Percentiles rank a stretch among this genome's conserved stretches.
Evolutionary conservation across 2,888 invertebrate species (phyloP).

Genomic region (Cantharis flavilabris): DNA sequence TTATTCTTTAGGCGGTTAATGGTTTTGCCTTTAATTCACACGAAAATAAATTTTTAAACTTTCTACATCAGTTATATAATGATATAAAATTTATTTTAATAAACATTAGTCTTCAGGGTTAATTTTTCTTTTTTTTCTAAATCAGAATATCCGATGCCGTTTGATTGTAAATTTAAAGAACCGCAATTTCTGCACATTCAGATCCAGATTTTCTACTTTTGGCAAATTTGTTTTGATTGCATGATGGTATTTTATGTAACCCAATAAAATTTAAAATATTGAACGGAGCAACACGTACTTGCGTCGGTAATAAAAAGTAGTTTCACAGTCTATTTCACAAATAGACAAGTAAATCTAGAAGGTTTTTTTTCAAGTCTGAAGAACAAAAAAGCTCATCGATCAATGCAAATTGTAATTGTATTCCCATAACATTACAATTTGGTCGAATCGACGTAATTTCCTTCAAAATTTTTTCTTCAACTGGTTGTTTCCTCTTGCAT

Average conservation of each 20-base stretch:
- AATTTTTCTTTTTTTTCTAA: no score
- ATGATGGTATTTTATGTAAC: background rate
- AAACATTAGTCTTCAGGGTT: no score
- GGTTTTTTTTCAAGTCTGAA: background rate
- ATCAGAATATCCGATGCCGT: no score
- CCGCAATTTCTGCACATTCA: background rate
- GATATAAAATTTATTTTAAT: no score
- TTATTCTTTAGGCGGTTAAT: no score
- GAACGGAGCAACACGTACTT: background rate
- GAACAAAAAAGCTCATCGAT: background rate
- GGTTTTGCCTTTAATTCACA: no score
- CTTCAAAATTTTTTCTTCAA: background rate
- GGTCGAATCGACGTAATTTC: background rate
- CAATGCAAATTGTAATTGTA: background rate
- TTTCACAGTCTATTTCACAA: background rate
- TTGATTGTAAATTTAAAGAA: no score
- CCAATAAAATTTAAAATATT: background rate
- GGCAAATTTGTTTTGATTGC: background rate
- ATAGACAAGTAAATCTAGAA: background rate
- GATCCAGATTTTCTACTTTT: background rate
- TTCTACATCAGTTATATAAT: no score
- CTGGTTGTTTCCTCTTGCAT: background rate
- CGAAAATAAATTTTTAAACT: no score
- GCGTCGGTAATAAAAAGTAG: background rate
- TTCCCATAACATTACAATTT: background rate